Evolutionary conservation across 2,797 vertebrate species (phyloP).

Genomic region (Neosilurus hyrtlii): DNA sequence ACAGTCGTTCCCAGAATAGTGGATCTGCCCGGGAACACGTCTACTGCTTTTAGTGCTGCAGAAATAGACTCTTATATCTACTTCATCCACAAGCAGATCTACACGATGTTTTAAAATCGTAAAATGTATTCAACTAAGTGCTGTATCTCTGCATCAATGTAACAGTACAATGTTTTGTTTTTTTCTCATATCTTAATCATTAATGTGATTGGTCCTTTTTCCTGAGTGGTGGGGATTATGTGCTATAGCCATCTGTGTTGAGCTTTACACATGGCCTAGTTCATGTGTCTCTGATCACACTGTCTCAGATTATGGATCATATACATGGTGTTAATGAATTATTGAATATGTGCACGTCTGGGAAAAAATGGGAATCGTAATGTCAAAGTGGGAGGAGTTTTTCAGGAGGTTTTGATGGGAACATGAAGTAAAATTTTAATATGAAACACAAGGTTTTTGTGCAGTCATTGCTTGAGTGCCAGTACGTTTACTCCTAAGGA

Average conservation of each 20-base stretch:
- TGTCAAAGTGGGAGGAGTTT: not conserved
- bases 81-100: too few species aligned
- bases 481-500: not conserved
- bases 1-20: not conserved
- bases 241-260: not conserved
- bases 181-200: not conserved
- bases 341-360: not conserved
- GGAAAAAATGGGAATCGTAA: not conserved
- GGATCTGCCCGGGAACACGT: not conserved
- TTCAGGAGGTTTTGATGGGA: not conserved
- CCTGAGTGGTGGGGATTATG: not conserved
- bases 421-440: not conserved
- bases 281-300: not conserved
- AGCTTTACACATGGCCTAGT: not conserved
- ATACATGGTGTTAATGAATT: not conserved
- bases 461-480: not conserved
- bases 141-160: not conserved
- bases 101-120: not conserved
- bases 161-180: not conserved
- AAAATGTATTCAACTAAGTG: not conserved
- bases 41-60: not conserved
- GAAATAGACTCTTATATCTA: not conserved
- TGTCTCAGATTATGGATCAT: not conserved
- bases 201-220: not conserved
- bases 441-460: not conserved